Evolutionary conservation across 2,888 invertebrate genomes (phyloP).

Genomic region (Acanthacorydalis orientalis): DNA sequence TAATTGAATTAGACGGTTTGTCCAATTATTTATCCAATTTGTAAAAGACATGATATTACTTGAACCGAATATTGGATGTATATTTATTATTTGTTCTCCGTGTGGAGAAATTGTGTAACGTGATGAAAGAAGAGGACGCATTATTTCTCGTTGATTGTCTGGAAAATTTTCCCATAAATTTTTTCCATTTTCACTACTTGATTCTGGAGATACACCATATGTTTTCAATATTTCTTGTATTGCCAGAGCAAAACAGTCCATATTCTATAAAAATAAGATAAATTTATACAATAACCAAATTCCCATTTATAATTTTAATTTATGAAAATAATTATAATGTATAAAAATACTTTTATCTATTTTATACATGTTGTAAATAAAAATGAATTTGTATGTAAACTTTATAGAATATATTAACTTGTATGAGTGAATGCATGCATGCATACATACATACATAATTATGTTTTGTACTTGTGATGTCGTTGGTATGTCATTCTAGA

Average conservation of each 20-base stretch:
- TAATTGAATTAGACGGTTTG: constrained; percentile 44
- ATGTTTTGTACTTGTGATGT: no score
- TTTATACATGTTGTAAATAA: no score
- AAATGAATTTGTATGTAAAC: no score
- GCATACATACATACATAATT: no score
- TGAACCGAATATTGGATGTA: constrained; percentile 49
- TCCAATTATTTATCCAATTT: constrained; percentile 66
- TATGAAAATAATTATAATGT: no score
- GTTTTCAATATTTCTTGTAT: constrained; percentile 63
- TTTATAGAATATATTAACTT: no score
- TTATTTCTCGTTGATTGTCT: constrained; percentile 54
- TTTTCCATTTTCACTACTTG: constrained; percentile 31
- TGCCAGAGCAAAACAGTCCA: constrained; percentile 64
- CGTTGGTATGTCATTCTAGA: no score
- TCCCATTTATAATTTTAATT: background rate
- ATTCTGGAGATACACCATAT: constrained; percentile 50
- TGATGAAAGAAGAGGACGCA: constrained; percentile 57
- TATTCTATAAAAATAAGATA: constrained; percentile 30
- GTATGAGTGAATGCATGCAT: no score
- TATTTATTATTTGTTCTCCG: constrained; percentile 22
- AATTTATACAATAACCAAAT: background rate
- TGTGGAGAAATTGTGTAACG: constrained; percentile 30
- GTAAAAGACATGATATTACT: constrained; percentile 47
- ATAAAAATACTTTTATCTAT: no score
- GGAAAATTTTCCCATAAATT: constrained; percentile 56